Conservation (phyloP, 2,888 invertebrate genomes). For the Sericinus montela region DNA sequence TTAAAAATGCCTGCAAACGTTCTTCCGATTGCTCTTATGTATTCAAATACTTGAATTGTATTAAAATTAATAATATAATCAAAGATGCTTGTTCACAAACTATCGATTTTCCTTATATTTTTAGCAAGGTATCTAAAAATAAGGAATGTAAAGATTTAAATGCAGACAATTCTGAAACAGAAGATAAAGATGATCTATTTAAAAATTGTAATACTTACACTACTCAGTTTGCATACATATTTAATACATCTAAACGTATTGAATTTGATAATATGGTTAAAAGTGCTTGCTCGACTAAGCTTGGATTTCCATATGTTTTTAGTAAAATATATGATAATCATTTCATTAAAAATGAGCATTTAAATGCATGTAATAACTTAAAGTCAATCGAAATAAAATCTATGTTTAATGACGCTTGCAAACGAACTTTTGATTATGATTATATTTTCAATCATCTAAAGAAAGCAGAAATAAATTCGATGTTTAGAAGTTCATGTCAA, state of each 20-base stretch:
- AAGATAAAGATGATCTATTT: neutral
- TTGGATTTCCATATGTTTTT: constrained; percentile 12
- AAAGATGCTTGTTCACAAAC: constrained; percentile 2
- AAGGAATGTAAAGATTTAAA: neutral
- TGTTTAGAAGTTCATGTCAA: constrained; percentile 8
- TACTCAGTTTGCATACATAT: constrained; percentile 12
- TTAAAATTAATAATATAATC: constrained; percentile 10
- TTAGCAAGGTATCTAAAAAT: constrained; percentile 14
- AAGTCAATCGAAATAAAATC: constrained; percentile 2
- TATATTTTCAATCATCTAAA: constrained; percentile 14
- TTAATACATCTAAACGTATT: constrained; percentile 7
- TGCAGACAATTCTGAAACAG: neutral
- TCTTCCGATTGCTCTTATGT: constrained; percentile 5
- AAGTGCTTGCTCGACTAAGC: constrained; percentile 4
- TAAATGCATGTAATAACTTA: neutral
- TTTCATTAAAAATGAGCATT: neutral
- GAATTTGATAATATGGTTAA: constrained; percentile 12
- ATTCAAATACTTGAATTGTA: constrained; percentile 2
- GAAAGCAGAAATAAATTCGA: constrained; percentile 5
- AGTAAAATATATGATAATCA: neutral
- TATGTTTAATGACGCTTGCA: constrained; percentile 13
- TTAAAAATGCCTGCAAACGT: constrained; percentile 11
- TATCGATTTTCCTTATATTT: constrained; percentile 7
- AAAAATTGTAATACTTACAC: constrained; percentile 2
- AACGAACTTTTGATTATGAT: constrained; percentile 4